Evolutionary conservation across 2,113 vertebrate species (phyloP).

Genomic region (Donacobius atricapilla): DNA sequence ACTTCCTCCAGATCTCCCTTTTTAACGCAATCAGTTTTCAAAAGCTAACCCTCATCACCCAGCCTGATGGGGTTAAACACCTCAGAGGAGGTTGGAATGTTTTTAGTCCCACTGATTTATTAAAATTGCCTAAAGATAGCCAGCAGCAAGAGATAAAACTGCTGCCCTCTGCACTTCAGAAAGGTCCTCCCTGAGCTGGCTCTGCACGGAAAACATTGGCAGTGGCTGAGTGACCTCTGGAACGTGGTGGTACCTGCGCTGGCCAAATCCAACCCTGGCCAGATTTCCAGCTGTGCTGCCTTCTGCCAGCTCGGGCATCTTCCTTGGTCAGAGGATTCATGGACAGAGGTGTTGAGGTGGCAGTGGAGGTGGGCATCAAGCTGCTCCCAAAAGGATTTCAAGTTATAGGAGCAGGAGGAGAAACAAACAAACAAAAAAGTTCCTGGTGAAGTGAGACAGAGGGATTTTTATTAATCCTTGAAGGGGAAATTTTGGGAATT

Average conservation of each 20-base stretch:
- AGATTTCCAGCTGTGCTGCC: background rate
- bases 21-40: background rate
- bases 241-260: background rate
- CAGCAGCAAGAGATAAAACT: constrained; percentile 64
- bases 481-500: background rate
- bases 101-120: constrained; percentile 63
- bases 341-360: background rate
- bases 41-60: constrained; percentile 1
- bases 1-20: background rate
- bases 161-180: constrained; percentile 30
- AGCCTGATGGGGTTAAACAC: background rate
- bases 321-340: background rate
- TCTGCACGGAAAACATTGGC: background rate
- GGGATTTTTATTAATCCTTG: background rate
- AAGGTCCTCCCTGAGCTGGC: background rate
- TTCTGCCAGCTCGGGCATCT: background rate
- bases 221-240: background rate
- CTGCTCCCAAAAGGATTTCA: background rate
- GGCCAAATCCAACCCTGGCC: background rate
- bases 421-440: background rate
- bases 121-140: constrained; percentile 70
- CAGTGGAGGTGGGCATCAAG: background rate
- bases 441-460: background rate
- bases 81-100: constrained; percentile 42
- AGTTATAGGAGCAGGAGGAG: background rate